Conservation (phyloP, 2,888 invertebrate species). For the Dryococelus australis region DNA sequence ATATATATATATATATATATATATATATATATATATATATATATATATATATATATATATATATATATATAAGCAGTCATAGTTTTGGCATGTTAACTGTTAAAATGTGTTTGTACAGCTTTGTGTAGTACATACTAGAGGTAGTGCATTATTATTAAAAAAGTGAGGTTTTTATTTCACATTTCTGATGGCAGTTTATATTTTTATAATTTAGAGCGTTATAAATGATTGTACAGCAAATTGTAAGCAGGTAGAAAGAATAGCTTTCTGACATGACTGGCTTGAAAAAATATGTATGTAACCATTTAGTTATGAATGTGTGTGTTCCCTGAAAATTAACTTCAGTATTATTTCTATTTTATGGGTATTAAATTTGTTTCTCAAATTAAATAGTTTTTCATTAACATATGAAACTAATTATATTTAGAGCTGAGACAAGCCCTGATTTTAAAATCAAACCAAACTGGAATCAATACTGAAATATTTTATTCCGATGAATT, state of each 20-base stretch:
- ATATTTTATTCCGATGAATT: no score
- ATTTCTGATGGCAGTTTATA: background rate
- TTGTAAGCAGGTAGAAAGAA: background rate
- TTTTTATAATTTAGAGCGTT: background rate
- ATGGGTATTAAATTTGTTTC: no score
- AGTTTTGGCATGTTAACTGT: background rate
- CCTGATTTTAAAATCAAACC: no score
- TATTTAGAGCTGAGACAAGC: no score
- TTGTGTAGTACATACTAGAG: background rate
- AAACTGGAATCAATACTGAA: no score
- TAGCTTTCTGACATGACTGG: background rate
- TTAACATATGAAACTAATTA: no score
- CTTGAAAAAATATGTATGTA: background rate
- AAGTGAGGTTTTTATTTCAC: background rate
- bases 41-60: no score
- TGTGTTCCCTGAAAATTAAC: background rate
- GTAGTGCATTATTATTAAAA: background rate
- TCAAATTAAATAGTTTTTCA: no score
- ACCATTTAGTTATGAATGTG: background rate
- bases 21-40: no score
- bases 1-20: no score
- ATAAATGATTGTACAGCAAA: background rate
- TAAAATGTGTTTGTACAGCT: background rate
- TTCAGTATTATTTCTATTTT: background rate
- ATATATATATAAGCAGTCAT: no score